These are phyloP conservation scores for Pyrrhosoma nymphula DNA, from an alignment of 2,888 invertebrate species.

Conservation along the genomic window DNA sequence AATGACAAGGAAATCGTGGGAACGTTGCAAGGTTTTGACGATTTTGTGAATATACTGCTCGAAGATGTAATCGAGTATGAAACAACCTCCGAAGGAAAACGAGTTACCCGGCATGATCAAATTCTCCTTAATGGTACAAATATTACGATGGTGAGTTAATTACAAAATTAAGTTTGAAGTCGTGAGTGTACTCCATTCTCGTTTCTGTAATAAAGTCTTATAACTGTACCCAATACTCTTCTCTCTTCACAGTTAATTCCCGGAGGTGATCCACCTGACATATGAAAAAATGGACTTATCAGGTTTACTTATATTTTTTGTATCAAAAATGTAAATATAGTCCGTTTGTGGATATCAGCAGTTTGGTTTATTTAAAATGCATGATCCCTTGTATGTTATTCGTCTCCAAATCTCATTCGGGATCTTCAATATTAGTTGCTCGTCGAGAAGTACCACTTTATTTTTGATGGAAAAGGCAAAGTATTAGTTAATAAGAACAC, in stretches of 20 bases:
- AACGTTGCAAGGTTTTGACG: constrained; percentile 97
- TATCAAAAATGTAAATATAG: constrained; percentile 53
- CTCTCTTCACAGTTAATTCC: constrained; percentile 85
- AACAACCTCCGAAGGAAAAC: constrained; percentile 96
- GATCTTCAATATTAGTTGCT: too few relatives aligned
- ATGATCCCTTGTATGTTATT: not conserved
- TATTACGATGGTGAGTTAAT: constrained; percentile 92
- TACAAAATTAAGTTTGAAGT: not conserved
- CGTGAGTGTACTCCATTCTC: constrained; percentile 26
- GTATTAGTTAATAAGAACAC: too few relatives aligned
- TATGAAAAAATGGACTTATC: constrained; percentile 72
- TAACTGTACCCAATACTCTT: constrained; percentile 48
- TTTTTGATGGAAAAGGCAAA: too few relatives aligned
- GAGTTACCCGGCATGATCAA: constrained; percentile 98
- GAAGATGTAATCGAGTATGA: constrained; percentile 99
- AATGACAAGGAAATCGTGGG: constrained; percentile 99
- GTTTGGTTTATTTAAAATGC: not conserved
- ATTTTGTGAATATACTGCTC: constrained; percentile 98
- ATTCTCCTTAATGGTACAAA: constrained; percentile 99
- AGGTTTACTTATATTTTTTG: constrained; percentile 48
- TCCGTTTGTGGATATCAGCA: constrained; percentile 14
- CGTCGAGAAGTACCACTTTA: too few relatives aligned
- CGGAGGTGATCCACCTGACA: constrained; percentile 88
- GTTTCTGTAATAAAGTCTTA: constrained; percentile 61
- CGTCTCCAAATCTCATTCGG: too few relatives aligned